Evolutionary conservation across 2,797 vertebrate genomes (phyloP).

Genomic region (Schizothorax lantsangensis): DNA sequence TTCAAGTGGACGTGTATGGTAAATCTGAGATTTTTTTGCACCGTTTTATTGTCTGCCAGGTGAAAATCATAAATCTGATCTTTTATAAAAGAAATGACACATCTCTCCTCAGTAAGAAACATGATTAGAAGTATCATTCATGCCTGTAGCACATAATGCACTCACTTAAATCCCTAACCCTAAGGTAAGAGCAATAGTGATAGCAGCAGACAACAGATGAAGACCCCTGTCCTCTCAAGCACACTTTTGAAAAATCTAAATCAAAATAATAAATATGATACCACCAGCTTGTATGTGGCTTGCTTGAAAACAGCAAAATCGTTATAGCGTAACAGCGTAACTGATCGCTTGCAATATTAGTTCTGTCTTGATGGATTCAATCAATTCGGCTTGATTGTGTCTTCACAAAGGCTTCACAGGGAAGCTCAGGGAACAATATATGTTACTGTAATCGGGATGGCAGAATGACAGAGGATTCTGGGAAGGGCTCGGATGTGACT

Average conservation of each 20-base stretch:
- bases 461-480: constrained; percentile 41
- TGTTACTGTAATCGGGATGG: constrained; percentile 32
- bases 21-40: not conserved
- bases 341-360: constrained; percentile 38
- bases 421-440: constrained; percentile 49
- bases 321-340: not conserved
- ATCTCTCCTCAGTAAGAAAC: not conserved
- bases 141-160: not conserved
- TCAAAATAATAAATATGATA: constrained; percentile 20
- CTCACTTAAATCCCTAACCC: not conserved
- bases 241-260: not conserved
- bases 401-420: constrained; percentile 6
- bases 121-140: not conserved
- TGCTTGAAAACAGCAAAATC: not conserved
- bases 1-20: not conserved
- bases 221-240: not conserved
- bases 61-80: not conserved
- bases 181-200: not conserved
- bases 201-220: not conserved
- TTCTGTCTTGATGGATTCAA: constrained; percentile 48
- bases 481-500: constrained; percentile 36
- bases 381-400: constrained; percentile 42
- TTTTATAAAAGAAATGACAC: not conserved
- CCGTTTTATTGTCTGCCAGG: not conserved
- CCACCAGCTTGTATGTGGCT: not conserved